Conservation (phyloP, 1,140 invertebrate genomes). For the Saxidomus purpurata region DNA sequence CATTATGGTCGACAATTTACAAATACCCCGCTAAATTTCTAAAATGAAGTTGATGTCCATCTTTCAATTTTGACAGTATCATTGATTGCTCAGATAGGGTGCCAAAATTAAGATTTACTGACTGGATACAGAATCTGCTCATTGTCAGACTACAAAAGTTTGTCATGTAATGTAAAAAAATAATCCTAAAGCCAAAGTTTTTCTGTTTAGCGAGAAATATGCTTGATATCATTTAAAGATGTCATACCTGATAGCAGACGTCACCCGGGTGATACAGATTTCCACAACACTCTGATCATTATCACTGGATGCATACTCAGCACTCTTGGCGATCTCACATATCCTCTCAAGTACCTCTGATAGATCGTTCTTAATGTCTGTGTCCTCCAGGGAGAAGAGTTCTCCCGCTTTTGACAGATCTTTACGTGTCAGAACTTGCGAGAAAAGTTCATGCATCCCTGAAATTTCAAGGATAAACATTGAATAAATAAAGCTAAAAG, state of each 20-base stretch:
- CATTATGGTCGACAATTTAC: too few relatives aligned
- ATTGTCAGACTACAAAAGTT: too few relatives aligned
- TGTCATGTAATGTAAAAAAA: too few relatives aligned
- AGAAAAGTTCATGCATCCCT: constrained; percentile 95
- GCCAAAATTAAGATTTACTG: too few relatives aligned
- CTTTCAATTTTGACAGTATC: too few relatives aligned
- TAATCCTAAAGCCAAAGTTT: too few relatives aligned
- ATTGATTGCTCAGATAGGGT: too few relatives aligned
- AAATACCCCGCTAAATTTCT: too few relatives aligned
- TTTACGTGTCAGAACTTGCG: constrained; percentile 94
- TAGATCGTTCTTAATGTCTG: constrained; percentile 94
- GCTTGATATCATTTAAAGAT: too few relatives aligned
- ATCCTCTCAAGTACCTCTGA: constrained; percentile 93
- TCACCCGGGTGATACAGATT: constrained; percentile 95
- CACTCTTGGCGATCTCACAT: constrained; percentile 92
- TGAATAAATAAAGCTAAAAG: neutral
- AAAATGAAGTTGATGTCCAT: too few relatives aligned
- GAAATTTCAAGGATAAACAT: constrained; percentile 48
- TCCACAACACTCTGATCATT: constrained; percentile 98
- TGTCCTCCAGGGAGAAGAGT: constrained; percentile 95
- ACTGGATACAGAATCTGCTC: too few relatives aligned
- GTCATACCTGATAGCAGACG: constrained; percentile 92
- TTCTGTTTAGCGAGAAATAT: too few relatives aligned
- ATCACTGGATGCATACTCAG: constrained; percentile 94
- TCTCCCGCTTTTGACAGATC: constrained; percentile 96